Evolutionary conservation across 2,113 vertebrate genomes (phyloP).

Genomic region (Cichladusa arquata): DNA sequence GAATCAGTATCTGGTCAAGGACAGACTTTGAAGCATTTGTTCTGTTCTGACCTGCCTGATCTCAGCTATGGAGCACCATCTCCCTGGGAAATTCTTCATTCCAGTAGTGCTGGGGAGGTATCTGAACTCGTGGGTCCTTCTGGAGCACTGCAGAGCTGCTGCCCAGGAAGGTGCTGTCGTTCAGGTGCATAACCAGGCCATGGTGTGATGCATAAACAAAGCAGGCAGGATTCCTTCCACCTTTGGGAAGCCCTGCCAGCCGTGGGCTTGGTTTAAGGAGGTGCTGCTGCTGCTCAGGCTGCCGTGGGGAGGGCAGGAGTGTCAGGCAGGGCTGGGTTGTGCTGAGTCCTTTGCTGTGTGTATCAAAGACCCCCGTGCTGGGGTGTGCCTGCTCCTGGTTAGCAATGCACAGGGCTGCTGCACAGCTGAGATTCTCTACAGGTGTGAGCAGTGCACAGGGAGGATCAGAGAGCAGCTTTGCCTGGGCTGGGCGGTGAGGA

Average conservation of each 20-base stretch:
- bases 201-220: neutral
- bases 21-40: neutral
- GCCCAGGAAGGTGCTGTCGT: neutral
- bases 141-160: neutral
- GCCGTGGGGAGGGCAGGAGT: neutral
- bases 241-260: conserved; percentile 18
- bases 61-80: neutral
- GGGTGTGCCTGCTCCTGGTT: accelerated
- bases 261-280: conserved; percentile 8
- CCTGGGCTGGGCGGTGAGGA: neutral
- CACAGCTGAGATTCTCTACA: neutral
- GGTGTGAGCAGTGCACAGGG: accelerated
- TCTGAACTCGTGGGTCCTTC: neutral
- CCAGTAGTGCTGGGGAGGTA: accelerated
- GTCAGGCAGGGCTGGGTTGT: neutral
- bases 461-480: neutral
- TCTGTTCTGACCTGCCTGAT: neutral
- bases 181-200: neutral
- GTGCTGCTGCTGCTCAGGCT: neutral
- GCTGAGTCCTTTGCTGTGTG: neutral
- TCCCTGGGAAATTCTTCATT: neutral
- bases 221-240: conserved; percentile 28
- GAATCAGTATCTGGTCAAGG: conserved; percentile 8
- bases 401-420: accelerated
- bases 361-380: accelerated